Evolutionary conservation across 1,140 invertebrate species (phyloP).

Genomic region (Forficula auricularia): DNA sequence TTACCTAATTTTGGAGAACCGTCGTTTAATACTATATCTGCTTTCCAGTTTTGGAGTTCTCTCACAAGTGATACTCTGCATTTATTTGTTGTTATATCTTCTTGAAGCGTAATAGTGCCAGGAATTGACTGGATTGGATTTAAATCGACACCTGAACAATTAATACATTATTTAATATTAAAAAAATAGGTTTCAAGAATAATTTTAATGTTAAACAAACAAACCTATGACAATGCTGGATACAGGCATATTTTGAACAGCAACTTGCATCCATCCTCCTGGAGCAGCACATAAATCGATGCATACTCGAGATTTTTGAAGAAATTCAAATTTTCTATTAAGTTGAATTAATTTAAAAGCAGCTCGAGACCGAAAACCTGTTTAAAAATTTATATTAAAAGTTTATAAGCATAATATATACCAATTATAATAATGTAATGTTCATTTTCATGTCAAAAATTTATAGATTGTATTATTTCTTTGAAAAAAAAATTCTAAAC

Average conservation of each 20-base stretch:
- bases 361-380: slow-evolving; percentile 88
- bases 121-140: slow-evolving; percentile 86
- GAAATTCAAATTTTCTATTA: slow-evolving; percentile 92
- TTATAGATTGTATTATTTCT: not conserved
- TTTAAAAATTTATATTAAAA: slow-evolving; percentile 17
- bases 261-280: slow-evolving; percentile 99
- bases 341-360: slow-evolving; percentile 97
- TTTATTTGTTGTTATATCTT: slow-evolving; percentile 95
- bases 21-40: slow-evolving; percentile 89
- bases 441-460: not conserved
- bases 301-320: slow-evolving; percentile 88
- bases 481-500: too few species aligned
- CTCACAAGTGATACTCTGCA: slow-evolving; percentile 57
- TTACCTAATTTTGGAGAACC: slow-evolving; percentile 97
- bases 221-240: slow-evolving; percentile 77
- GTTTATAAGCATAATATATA: not conserved
- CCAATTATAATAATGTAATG: not conserved
- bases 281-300: slow-evolving; percentile 98
- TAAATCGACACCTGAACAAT: slow-evolving; percentile 67
- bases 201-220: not conserved
- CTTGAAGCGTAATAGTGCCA: slow-evolving; percentile 73
- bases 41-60: slow-evolving; percentile 89
- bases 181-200: not conserved
- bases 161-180: slow-evolving; percentile 1
- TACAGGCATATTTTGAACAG: slow-evolving; percentile 91